phyloP scores from a whole-genome alignment of 2,797 vertebrate species.

The Sciurus vulgaris region DNA sequence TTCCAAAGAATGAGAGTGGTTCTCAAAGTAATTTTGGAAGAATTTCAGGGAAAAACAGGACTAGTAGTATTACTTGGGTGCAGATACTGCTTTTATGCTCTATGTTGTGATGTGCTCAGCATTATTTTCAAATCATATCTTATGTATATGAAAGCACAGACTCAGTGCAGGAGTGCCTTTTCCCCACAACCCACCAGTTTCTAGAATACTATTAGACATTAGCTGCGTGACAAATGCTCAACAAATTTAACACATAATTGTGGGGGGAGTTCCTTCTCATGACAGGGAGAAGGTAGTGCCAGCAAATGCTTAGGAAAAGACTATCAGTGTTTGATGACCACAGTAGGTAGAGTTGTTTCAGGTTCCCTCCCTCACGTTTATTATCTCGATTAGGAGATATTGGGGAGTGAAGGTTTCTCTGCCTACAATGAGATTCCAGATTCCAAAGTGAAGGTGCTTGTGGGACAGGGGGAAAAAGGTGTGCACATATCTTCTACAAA shows the following conservation, averaged over 20 bases:
- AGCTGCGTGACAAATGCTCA: constrained; percentile 24
- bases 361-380: neutral
- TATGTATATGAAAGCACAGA: neutral
- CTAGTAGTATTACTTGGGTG: neutral
- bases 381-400: neutral
- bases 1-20: constrained; percentile 31
- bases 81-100: neutral
- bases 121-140: neutral
- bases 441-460: constrained; percentile 8
- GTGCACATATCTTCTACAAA: neutral
- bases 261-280: neutral
- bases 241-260: constrained; percentile 24
- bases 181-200: neutral
- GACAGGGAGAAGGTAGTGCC: neutral
- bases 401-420: neutral
- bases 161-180: neutral
- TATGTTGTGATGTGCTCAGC: neutral
- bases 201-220: neutral
- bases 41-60: neutral
- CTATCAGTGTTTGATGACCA: neutral
- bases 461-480: constrained; percentile 1
- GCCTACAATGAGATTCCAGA: neutral
- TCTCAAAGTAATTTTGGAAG: constrained; percentile 12
- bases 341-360: neutral
- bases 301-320: neutral